phyloP scores from a whole-genome alignment of 1,140 invertebrate genomes.

The Drosophila obscura region DNA sequence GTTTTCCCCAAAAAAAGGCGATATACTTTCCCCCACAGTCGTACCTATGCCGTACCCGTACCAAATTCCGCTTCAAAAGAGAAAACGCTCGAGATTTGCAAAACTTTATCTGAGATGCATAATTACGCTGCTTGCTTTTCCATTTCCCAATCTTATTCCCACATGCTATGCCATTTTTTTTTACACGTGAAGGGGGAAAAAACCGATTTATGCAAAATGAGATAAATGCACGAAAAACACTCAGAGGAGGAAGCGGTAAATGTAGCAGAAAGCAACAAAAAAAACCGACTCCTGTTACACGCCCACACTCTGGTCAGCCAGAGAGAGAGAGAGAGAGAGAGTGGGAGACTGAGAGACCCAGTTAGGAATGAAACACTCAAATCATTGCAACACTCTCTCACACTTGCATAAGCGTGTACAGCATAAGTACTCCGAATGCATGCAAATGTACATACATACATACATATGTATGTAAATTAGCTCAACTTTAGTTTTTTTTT shows the following conservation, averaged over 20 bases:
- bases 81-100: slow-evolving; percentile 26
- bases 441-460: neutral
- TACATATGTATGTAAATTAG: slow-evolving; percentile 65
- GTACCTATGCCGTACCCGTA: too few relatives aligned
- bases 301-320: slow-evolving; percentile 9
- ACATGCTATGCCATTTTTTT: slow-evolving; percentile 7
- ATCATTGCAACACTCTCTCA: slow-evolving; percentile 44
- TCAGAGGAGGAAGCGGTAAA: slow-evolving; percentile 20
- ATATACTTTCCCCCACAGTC: too few relatives aligned
- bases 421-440: slow-evolving; percentile 45
- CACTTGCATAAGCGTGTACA: slow-evolving; percentile 24
- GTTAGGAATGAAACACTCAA: slow-evolving; percentile 51
- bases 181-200: neutral
- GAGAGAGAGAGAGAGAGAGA: slow-evolving; percentile 7
- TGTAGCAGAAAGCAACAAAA: neutral
- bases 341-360: slow-evolving; percentile 40
- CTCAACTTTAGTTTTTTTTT: slow-evolving; percentile 47
- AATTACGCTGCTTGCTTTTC: slow-evolving; percentile 28
- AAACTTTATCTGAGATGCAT: slow-evolving; percentile 13
- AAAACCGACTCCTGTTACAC: slow-evolving; percentile 20
- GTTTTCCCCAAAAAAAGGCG: too few relatives aligned
- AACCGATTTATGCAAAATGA: slow-evolving; percentile 39
- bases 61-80: slow-evolving; percentile 28
- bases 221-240: slow-evolving; percentile 27
- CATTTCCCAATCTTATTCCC: slow-evolving; percentile 17